phyloP scores from a whole-genome alignment of 2,113 vertebrate genomes.

The Albula goreensis region DNA sequence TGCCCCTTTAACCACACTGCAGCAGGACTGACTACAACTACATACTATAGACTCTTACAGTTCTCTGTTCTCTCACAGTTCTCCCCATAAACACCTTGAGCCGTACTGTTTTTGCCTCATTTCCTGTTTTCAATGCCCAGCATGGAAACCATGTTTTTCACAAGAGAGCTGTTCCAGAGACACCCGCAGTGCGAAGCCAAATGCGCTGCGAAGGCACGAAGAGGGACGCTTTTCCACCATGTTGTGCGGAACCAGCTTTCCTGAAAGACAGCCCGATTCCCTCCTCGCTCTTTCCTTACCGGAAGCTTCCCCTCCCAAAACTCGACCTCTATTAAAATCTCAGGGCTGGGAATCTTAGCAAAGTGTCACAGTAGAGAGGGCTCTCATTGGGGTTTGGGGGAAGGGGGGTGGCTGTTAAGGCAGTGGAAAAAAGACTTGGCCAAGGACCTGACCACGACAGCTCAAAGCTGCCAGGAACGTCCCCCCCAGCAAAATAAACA shows the following conservation, averaged over 20 bases:
- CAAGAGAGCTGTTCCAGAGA: background rate
- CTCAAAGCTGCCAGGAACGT: slow-evolving; percentile 41
- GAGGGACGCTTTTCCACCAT: background rate
- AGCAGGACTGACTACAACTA: background rate
- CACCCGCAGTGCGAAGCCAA: background rate
- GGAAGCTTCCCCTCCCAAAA: background rate
- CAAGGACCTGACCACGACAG: slow-evolving; percentile 19
- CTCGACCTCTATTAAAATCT: background rate
- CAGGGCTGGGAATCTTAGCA: slow-evolving; percentile 44
- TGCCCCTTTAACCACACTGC: too few species aligned
- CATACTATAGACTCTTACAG: slow-evolving; percentile 30
- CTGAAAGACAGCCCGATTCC: slow-evolving; percentile 3
- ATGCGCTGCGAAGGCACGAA: background rate
- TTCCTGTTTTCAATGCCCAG: slow-evolving; percentile 57
- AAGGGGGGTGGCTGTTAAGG: background rate
- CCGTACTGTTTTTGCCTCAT: slow-evolving; percentile 47
- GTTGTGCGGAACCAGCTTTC: background rate
- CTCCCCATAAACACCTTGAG: slow-evolving; percentile 28
- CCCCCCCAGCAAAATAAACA: slow-evolving; percentile 52
- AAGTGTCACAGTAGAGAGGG: slow-evolving; percentile 40
- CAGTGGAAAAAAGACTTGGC: slow-evolving; percentile 46
- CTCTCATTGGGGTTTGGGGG: background rate
- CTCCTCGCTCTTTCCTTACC: slow-evolving; percentile 14
- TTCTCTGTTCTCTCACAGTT: slow-evolving; percentile 13
- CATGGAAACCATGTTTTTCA: background rate